Evolutionary conservation across 1,140 invertebrate genomes (phyloP), one percentile per base, ranked within the genome.

Genomic region (Drosophila truncata): DNA sequence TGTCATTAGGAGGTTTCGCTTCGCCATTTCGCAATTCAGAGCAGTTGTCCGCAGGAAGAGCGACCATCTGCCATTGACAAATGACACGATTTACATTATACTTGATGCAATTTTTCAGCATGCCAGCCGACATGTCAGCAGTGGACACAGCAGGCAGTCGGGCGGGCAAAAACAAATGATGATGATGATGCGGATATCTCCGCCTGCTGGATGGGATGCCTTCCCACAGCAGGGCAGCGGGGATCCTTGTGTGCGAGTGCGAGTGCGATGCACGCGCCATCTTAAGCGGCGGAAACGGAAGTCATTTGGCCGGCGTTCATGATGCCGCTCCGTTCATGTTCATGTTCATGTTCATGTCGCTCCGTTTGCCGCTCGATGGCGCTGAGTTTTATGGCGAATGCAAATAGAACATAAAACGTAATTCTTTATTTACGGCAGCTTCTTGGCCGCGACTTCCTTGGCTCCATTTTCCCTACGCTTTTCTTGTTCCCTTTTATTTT

Each of bases 61-160:
- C 52, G 39, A 85, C 72, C 88, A 91, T 82, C 88, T 91, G 88
- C 73, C 75, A 81, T 80, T 91, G 88, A 91, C 88, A 91, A 91
- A 91, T 91, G 88, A 88, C 81, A 82, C 88, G 84, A 91, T 91
- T 91, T 91, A 91, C 88, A 91, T 91, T 84, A 88, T 67, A 78
- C 82, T 88, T 72, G 64, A 80, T 91, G 88, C 84, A 91, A 91
- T 91, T 91, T 91, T 88, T 91, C 88, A 82, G 67, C 58, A 63
- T 74, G 58, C 67, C 61, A 66, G 78, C 57, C 74, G 57, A 55
- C 66, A 72, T 80, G 79, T 80, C 76, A 91, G 80, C 80, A 83
- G 74, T 85, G 86, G 86, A 91, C 87, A 69, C 77, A 59, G 61
- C 71, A 57, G 63, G 63, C 57, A 69, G 57, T 35, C 64, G 47